These are phyloP conservation scores for Redunca redunca DNA, from an alignment of 2,113 vertebrate genomes.

Conservation along the genomic window DNA sequence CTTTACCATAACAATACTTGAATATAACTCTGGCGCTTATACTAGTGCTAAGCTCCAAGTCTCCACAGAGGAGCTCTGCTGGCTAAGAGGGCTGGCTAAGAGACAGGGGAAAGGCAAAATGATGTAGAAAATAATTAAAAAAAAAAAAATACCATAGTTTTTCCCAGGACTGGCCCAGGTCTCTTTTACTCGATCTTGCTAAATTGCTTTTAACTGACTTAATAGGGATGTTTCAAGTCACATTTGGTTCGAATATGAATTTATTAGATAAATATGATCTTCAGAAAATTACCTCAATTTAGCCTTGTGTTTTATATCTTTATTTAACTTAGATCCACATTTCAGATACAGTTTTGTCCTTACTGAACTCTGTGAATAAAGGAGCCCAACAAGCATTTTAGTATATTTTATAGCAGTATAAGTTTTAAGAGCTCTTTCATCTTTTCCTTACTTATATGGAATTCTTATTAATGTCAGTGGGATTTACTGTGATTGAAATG, in stretches of 20 bases:
- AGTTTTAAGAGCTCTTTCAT: constrained; percentile 56
- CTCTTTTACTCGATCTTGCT: not conserved
- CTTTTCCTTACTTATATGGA: constrained; percentile 28
- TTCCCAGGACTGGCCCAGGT: not conserved
- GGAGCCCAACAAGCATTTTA: not conserved
- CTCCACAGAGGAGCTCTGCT: not conserved
- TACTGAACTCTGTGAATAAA: not conserved
- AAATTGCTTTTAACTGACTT: not conserved
- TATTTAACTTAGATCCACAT: constrained; percentile 33
- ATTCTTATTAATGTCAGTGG: constrained; percentile 54
- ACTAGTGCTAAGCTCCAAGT: not conserved
- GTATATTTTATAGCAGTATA: constrained; percentile 13
- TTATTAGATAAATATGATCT: not conserved
- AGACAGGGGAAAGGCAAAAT: not conserved
- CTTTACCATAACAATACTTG: not conserved
- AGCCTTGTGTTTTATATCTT: not conserved
- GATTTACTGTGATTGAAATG: constrained; percentile 57
- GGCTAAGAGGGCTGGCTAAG: not conserved
- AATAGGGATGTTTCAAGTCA: not conserved
- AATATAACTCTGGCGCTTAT: not conserved
- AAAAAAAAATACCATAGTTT: not conserved
- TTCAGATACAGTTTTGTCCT: constrained; percentile 26
- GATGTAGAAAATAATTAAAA: not conserved
- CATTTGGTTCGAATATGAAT: not conserved
- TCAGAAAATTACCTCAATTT: constrained; percentile 7